Evolutionary conservation across 2,888 invertebrate species (phyloP).

Genomic region (Embidobia sp.): DNA sequence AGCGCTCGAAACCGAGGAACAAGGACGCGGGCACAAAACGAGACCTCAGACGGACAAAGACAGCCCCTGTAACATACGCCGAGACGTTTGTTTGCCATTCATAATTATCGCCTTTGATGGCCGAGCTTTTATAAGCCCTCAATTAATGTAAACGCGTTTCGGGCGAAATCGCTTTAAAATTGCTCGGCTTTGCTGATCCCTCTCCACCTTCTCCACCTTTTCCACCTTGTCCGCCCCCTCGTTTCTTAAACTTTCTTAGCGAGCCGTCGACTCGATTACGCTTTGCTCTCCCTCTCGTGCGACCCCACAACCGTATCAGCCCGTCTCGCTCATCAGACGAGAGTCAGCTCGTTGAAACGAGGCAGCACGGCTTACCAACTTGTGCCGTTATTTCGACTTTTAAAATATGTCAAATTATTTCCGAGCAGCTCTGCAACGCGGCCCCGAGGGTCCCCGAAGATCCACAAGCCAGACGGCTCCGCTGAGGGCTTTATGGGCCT

Average conservation of each 20-base stretch:
- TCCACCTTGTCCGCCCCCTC: slow-evolving; percentile 24
- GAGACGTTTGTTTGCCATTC: too few relatives aligned
- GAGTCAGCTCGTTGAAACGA: slow-evolving; percentile 45
- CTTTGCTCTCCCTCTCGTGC: slow-evolving; percentile 51
- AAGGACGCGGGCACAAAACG: too few relatives aligned
- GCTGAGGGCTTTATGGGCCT: too few relatives aligned
- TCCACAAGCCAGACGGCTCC: too few relatives aligned
- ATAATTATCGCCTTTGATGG: slow-evolving; percentile 29
- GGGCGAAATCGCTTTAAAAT: slow-evolving; percentile 76
- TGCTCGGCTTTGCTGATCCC: slow-evolving; percentile 70
- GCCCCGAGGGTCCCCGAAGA: too few relatives aligned
- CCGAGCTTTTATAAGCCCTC: slow-evolving; percentile 69
- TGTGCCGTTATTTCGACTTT: slow-evolving; percentile 78
- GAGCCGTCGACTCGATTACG: slow-evolving; percentile 58
- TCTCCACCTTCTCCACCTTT: slow-evolving; percentile 60
- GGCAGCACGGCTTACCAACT: slow-evolving; percentile 53
- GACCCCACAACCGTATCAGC: slow-evolving; percentile 25
- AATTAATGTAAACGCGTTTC: slow-evolving; percentile 76
- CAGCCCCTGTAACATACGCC: too few relatives aligned
- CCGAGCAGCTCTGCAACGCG: too few relatives aligned
- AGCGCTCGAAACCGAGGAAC: too few relatives aligned
- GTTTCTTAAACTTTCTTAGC: slow-evolving; percentile 62
- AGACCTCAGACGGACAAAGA: too few relatives aligned
- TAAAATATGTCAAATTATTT: slow-evolving; percentile 81
- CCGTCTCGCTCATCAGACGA: slow-evolving; percentile 53